These are phyloP conservation scores for Macropis europaea DNA, from an alignment of 2,888 invertebrate species.

Conservation along the genomic window DNA sequence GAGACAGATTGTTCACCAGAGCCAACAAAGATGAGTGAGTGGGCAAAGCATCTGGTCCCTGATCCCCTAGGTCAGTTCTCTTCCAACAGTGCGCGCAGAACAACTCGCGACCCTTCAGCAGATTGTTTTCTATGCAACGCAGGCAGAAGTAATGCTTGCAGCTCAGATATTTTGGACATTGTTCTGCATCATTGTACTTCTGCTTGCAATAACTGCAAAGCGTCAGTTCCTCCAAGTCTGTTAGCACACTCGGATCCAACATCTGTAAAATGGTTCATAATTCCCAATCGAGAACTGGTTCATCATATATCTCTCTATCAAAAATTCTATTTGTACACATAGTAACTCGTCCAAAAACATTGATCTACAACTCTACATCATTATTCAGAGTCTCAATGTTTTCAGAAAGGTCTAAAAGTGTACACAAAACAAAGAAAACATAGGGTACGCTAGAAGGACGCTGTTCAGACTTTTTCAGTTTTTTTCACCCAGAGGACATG, in stretches of 20 bases:
- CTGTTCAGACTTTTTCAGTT: too few species aligned
- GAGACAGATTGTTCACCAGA: slow-evolving; percentile 84
- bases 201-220: slow-evolving; percentile 88
- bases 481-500: too few species aligned
- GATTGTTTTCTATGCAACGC: slow-evolving; percentile 86
- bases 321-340: too few species aligned
- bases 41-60: slow-evolving; percentile 85
- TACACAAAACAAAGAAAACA: too few species aligned
- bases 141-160: slow-evolving; percentile 90
- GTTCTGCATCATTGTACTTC: slow-evolving; percentile 87
- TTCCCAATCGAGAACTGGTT: too few species aligned
- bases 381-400: too few species aligned
- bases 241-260: slow-evolving; percentile 84
- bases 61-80: slow-evolving; percentile 85
- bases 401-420: too few species aligned
- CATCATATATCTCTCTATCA: too few species aligned
- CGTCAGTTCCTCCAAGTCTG: slow-evolving; percentile 88
- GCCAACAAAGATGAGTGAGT: slow-evolving; percentile 86
- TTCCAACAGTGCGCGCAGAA: slow-evolving; percentile 89
- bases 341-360: too few species aligned
- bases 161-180: slow-evolving; percentile 86
- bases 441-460: too few species aligned
- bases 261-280: slow-evolving; percentile 76
- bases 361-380: too few species aligned
- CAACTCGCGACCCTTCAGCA: slow-evolving; percentile 85